A percentile compares a stretch with the other conserved stretches of the same genome.
These are phyloP conservation scores for Typhlichthys eigenmanni DNA, from an alignment of 2,797 vertebrate genomes.

Conservation along the genomic window DNA sequence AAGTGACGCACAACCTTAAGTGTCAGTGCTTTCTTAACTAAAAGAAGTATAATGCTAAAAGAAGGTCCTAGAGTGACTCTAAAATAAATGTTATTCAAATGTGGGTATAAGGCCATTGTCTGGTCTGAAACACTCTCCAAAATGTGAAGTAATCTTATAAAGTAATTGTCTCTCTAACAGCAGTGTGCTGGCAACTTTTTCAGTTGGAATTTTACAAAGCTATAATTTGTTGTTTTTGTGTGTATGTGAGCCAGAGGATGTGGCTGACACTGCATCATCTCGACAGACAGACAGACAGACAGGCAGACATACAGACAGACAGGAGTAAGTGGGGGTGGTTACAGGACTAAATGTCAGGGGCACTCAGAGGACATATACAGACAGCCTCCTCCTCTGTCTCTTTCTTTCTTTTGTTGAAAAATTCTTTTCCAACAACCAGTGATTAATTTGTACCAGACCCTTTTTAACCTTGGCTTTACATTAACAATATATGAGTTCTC, in stretches of 20 bases:
- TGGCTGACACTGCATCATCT: constrained; percentile 64
- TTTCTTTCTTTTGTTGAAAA: not conserved
- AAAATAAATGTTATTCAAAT: no score
- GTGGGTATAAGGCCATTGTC: no score
- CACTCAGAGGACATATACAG: constrained; percentile 47
- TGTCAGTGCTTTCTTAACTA: no score
- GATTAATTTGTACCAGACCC: constrained; percentile 4
- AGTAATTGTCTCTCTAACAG: constrained; percentile 2
- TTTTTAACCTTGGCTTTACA: no score
- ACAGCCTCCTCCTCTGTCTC: not conserved
- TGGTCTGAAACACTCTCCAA: no score
- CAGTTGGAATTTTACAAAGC: constrained; percentile 49
- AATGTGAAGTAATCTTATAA: not conserved
- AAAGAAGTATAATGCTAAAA: no score
- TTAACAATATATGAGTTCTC: not conserved
- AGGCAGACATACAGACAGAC: constrained; percentile 27
- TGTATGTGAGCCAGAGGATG: constrained; percentile 51
- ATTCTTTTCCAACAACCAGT: not conserved
- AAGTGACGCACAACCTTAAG: no score
- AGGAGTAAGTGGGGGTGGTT: constrained; percentile 54
- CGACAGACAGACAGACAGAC: constrained; percentile 44
- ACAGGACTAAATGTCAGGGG: constrained; percentile 28
- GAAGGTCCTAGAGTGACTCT: no score
- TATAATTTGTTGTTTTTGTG: constrained; percentile 75
- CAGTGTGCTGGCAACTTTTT: constrained; percentile 29